A percentile compares a stretch with the other conserved stretches of the same genome.
Evolutionary conservation across 2,113 vertebrate species (phyloP).

Genomic region (Oreocharis arfaki): DNA sequence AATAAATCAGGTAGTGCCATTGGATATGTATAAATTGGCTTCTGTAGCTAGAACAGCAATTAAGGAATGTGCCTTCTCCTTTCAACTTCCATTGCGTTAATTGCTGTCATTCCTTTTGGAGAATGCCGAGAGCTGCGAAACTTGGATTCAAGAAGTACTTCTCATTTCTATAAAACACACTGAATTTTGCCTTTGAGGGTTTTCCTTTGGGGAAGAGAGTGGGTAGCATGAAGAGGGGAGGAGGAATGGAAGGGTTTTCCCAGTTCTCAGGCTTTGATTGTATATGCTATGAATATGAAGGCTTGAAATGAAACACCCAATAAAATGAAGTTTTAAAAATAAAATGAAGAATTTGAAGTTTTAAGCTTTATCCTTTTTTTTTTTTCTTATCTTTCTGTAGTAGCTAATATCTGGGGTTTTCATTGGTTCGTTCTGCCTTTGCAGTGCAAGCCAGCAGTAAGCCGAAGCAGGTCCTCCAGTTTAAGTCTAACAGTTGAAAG

Average conservation of each 20-base stretch:
- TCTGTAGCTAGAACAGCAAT: background rate
- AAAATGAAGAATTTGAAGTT: slow-evolving; percentile 23
- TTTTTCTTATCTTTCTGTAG: background rate
- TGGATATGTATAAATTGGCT: background rate
- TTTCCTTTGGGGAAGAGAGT: background rate
- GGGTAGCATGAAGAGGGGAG: background rate
- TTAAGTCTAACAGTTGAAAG: slow-evolving; percentile 96
- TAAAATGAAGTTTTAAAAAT: slow-evolving; percentile 60
- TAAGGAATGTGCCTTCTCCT: background rate
- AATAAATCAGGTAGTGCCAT: background rate
- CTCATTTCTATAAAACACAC: background rate
- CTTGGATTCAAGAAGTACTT: background rate
- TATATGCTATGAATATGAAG: slow-evolving; percentile 53
- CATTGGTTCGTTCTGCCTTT: slow-evolving; percentile 69
- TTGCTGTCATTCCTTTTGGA: background rate
- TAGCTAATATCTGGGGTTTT: slow-evolving; percentile 58
- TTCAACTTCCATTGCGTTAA: background rate
- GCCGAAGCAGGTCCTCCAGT: slow-evolving; percentile 92
- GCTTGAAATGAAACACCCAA: slow-evolving; percentile 49
- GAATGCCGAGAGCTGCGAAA: background rate
- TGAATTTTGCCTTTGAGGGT: background rate
- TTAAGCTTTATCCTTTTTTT: slow-evolving; percentile 16
- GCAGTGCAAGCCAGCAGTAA: slow-evolving; percentile 88
- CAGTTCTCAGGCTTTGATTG: background rate
- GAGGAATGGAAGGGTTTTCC: background rate